Percentiles rank a stretch among this genome's conserved stretches.
phyloP scores from a whole-genome alignment of 2,113 vertebrate species.

The Perca schrenkii region DNA sequence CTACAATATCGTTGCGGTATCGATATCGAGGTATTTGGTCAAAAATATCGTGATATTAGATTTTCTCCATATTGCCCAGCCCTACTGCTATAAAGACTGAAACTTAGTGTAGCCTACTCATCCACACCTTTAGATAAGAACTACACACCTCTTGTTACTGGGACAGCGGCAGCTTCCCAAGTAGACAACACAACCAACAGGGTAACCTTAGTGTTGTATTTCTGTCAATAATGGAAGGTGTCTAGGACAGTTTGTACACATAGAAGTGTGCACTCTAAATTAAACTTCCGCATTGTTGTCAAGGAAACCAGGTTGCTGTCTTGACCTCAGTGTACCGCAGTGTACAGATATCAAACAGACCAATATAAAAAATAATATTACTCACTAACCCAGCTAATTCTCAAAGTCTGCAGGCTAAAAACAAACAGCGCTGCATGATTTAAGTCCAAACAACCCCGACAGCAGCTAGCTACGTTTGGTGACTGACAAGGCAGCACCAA shows the following conservation, averaged over 20 bases:
- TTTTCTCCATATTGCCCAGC: too few species aligned
- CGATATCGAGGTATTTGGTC: too few species aligned
- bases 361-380: background rate
- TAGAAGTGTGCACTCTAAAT: background rate
- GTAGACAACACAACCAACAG: background rate
- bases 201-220: background rate
- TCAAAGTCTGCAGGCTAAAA: background rate
- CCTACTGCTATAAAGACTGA: background rate
- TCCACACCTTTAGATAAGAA: background rate
- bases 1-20: too few species aligned
- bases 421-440: background rate
- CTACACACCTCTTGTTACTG: background rate
- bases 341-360: background rate
- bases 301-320: constrained; percentile 10
- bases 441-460: too few species aligned
- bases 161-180: background rate
- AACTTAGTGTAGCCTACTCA: background rate
- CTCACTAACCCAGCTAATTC: background rate
- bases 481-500: background rate
- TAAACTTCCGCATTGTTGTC: constrained; percentile 49
- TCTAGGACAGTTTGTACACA: too few species aligned
- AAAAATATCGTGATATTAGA: too few species aligned
- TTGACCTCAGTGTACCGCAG: background rate
- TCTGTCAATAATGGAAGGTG: background rate
- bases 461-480: background rate